These are phyloP conservation scores for Caenorhabditis panamensis DNA, from an alignment of 2,888 invertebrate species.

Conservation along the genomic window DNA sequence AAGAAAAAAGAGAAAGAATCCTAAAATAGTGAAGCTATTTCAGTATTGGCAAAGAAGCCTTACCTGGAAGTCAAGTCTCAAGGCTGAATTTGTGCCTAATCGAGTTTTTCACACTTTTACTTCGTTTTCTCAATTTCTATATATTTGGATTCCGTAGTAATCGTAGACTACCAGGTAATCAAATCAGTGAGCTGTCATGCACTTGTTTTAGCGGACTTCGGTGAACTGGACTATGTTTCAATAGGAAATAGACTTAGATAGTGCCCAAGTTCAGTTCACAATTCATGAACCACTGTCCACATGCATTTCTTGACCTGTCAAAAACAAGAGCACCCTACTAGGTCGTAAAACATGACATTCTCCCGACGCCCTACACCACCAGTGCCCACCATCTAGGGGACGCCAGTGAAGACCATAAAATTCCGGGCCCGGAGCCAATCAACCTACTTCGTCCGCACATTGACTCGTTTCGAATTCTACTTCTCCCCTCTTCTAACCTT, in stretches of 20 bases:
- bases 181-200: background rate
- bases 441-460: constrained; percentile 21
- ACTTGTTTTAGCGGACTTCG: background rate
- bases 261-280: background rate
- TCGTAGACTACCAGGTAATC: background rate
- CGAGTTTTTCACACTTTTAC: background rate
- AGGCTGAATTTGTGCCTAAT: background rate
- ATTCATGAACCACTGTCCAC: background rate
- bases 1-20: constrained; percentile 1
- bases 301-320: background rate
- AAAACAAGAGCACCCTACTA: constrained; percentile 2
- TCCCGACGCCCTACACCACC: background rate
- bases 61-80: background rate
- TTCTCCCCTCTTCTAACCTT: constrained; percentile 37
- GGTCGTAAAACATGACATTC: constrained; percentile 23
- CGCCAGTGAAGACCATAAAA: constrained; percentile 14
- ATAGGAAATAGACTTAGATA: background rate
- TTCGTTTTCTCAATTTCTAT: background rate
- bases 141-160: background rate
- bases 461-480: constrained; percentile 7
- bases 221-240: too few species aligned
- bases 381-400: background rate
- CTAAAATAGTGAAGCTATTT: background rate
- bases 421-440: constrained; percentile 16
- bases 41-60: background rate